A percentile compares a stretch with the other conserved stretches of the same genome.
Conservation (phyloP, 2,113 vertebrate species). For the Sminthopsis crassicaudata region DNA sequence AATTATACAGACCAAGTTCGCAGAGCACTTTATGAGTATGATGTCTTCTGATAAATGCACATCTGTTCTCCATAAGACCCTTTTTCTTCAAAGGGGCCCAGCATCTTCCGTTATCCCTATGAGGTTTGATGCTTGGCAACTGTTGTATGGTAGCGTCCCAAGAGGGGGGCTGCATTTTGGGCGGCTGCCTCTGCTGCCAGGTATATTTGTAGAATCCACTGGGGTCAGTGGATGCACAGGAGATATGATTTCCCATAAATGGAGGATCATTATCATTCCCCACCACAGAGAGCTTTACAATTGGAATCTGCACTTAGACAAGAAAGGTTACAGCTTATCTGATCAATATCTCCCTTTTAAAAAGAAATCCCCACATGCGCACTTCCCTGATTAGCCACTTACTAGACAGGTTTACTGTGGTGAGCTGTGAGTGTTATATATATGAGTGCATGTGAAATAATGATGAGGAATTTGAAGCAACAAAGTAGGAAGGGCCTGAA, state of each 20-base stretch:
- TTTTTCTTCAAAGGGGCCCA: neutral
- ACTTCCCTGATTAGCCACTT: conserved; percentile 69
- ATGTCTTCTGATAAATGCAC: neutral
- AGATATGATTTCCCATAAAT: conserved; percentile 50
- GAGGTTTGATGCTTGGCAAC: neutral
- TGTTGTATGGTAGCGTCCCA: neutral
- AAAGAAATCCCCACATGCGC: conserved; percentile 73
- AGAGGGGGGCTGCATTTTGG: neutral
- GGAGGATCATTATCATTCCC: conserved; percentile 37
- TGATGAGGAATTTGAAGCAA: conserved; percentile 49
- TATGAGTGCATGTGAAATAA: conserved; percentile 48
- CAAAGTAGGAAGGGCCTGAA: neutral
- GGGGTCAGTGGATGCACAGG: conserved; percentile 12
- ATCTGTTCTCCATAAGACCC: neutral
- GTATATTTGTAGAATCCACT: neutral
- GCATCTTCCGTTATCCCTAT: neutral
- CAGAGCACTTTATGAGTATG: neutral
- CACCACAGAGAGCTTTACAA: conserved; percentile 60
- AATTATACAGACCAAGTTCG: neutral
- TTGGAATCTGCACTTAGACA: conserved; percentile 67
- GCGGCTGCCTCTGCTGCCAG: neutral
- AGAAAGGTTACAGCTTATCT: conserved; percentile 74
- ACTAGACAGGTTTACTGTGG: conserved; percentile 62
- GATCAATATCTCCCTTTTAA: conserved; percentile 79
- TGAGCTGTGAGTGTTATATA: neutral